Evolutionary conservation across 2,113 vertebrate species (phyloP).

Genomic region (Azemiops feae): DNA sequence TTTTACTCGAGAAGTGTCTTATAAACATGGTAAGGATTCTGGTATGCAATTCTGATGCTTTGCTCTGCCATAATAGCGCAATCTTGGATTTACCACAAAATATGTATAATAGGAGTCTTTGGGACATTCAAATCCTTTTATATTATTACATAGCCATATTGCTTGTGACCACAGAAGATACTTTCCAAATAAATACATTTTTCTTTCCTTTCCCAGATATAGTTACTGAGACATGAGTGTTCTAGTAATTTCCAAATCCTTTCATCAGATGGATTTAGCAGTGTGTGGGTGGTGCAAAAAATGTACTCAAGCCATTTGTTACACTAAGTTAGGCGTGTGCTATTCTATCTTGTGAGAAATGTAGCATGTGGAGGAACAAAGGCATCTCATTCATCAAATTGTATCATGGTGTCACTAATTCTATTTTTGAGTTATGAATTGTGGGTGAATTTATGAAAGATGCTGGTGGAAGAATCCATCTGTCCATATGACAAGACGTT

Average conservation of each 20-base stretch:
- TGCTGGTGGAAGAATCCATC: conserved; percentile 33
- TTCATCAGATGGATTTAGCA: conserved; percentile 54
- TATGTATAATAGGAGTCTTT: neutral
- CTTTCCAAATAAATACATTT: conserved; percentile 1
- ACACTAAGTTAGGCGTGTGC: conserved; percentile 56
- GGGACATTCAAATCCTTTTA: neutral
- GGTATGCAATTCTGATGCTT: neutral
- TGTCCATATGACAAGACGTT: conserved; percentile 31
- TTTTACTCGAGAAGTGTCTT: neutral
- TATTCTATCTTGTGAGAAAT: conserved; percentile 64
- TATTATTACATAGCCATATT: neutral
- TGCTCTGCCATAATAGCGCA: neutral
- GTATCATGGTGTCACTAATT: conserved; percentile 39
- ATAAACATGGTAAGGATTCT: neutral
- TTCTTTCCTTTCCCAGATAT: conserved; percentile 25
- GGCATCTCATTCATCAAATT: conserved; percentile 59
- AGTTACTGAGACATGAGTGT: conserved; percentile 46
- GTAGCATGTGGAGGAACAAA: conserved; percentile 40
- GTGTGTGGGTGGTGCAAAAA: conserved; percentile 39
- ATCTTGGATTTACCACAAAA: neutral
- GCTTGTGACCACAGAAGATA: conserved; percentile 32
- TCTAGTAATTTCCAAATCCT: conserved; percentile 52
- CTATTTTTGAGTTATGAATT: conserved; percentile 32
- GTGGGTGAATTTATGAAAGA: conserved; percentile 37
- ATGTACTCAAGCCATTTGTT: conserved; percentile 50